These are phyloP conservation scores for Metopolophium dirhodum DNA, from an alignment of 1,140 invertebrate species.

Conservation along the genomic window DNA sequence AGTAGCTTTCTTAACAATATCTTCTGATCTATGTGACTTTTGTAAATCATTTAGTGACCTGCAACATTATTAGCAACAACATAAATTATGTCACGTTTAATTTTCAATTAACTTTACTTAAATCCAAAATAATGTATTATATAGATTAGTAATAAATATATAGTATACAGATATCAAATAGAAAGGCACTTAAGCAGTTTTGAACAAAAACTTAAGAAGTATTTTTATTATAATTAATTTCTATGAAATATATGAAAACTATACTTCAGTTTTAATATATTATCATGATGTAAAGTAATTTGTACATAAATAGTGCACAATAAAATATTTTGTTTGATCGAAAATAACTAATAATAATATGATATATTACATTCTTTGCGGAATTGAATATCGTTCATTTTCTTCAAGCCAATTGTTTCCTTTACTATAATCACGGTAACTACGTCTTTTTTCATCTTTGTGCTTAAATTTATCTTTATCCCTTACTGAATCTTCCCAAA, in stretches of 20 bases:
- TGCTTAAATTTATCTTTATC: slow-evolving; percentile 16
- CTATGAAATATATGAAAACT: background rate
- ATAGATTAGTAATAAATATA: background rate
- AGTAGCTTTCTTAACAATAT: slow-evolving; percentile 40
- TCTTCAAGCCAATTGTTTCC: background rate
- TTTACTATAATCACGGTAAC: background rate
- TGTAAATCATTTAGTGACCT: slow-evolving; percentile 31
- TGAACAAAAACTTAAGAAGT: background rate
- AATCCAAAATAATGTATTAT: background rate
- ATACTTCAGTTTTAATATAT: background rate
- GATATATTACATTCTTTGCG: slow-evolving; percentile 32
- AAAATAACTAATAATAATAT: background rate
- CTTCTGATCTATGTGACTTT: background rate
- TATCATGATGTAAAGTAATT: too few species aligned
- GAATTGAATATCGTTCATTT: background rate
- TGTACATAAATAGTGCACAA: background rate
- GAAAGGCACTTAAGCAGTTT: background rate
- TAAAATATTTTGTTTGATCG: background rate
- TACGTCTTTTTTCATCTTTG: slow-evolving; percentile 25
- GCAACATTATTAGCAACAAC: background rate
- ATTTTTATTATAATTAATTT: background rate
- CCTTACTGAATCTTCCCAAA: slow-evolving; percentile 19
- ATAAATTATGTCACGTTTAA: background rate
- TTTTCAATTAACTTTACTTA: background rate
- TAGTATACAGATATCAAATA: background rate